Base-by-base conservation (phyloP, 1,140 invertebrate species). In the Sarcophaga peregrina region DNA sequence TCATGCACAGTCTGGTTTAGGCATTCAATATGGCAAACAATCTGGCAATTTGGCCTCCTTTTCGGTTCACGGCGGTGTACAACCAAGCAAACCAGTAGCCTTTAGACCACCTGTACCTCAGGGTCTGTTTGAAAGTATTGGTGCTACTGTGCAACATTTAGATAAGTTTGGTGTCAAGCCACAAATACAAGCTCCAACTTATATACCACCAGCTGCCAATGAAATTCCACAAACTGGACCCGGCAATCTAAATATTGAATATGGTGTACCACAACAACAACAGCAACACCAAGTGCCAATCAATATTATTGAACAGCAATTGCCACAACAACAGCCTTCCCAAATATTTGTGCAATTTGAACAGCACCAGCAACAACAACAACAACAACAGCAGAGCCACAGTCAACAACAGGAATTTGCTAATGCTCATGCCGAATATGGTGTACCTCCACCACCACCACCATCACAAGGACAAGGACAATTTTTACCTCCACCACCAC, bases 101-200 rank as follows among this genome's bases (percentile, higher is more conserved):
- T 95, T 95, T 86, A 92, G 94, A 80, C 94, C 95, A 47, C 92
- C 93, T 1, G 93, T 95, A 3, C 95, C 95, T 5, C 90, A 91
- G 75, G 94, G 94, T 2, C 86, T 96, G 3, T 89, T 95, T 3
- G 91, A 94, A 84, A 92, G 93, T 15, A 94, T 94, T 82, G 93
- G 92, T 83, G 93, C 91, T 86, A 91, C 86, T 20, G 92, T 92
- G 0, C 91, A 91, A 80, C 92, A 93, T n/a, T 92, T 90, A 80
- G 88, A 90, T 83, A 84, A 87, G 48, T 90, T 88, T 8, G 89
- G 89, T 5, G 87, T 88, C 11, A 90, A 90, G 82, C 87, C 88
- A 8, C 81, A 58, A 0, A 90, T 91, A 80, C 87, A 90, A 85
- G 91, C 92, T 0, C 90, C 91, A 6, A 91, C 93, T 0, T 95